A percentile compares a stretch with the other conserved stretches of the same genome.
These are phyloP conservation scores for Enteromius trimaculatus DNA, from an alignment of 2,797 vertebrate species.

Conservation along the genomic window DNA sequence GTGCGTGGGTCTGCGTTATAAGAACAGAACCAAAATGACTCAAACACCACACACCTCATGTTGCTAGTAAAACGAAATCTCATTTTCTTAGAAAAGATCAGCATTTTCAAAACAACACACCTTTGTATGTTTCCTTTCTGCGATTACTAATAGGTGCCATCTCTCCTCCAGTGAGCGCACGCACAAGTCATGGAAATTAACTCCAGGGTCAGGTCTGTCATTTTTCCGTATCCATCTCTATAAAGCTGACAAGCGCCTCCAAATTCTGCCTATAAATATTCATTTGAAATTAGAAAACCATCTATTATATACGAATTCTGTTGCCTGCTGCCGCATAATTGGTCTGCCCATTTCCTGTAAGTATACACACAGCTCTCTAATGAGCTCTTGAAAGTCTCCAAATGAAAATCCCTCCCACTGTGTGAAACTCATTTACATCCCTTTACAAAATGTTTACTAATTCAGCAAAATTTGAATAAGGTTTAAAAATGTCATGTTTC, in stretches of 20 bases:
- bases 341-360: slow-evolving; percentile 52
- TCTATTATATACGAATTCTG: slow-evolving; percentile 63
- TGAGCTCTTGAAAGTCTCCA: slow-evolving; percentile 29
- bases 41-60: slow-evolving; percentile 11
- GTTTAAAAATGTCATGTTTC: slow-evolving; percentile 18
- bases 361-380: slow-evolving; percentile 40
- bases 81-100: background rate
- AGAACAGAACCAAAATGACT: slow-evolving; percentile 9
- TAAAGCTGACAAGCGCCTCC: slow-evolving; percentile 57
- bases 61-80: background rate
- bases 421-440: slow-evolving; percentile 37
- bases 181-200: background rate
- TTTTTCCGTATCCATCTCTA: slow-evolving; percentile 62
- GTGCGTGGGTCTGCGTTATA: background rate
- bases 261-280: slow-evolving; percentile 67
- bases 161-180: background rate
- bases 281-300: slow-evolving; percentile 64
- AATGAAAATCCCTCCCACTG: slow-evolving; percentile 37
- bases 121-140: slow-evolving; percentile 4
- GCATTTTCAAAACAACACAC: slow-evolving; percentile 6
- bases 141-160: slow-evolving; percentile 9
- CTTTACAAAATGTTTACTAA: slow-evolving; percentile 22
- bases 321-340: slow-evolving; percentile 60
- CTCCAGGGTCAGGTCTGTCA: slow-evolving; percentile 38
- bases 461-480: slow-evolving; percentile 22